A percentile compares a stretch with the other conserved stretches of the same genome.
Conservation (phyloP, 2,888 invertebrate species). For the Dascillus cervinus region DNA sequence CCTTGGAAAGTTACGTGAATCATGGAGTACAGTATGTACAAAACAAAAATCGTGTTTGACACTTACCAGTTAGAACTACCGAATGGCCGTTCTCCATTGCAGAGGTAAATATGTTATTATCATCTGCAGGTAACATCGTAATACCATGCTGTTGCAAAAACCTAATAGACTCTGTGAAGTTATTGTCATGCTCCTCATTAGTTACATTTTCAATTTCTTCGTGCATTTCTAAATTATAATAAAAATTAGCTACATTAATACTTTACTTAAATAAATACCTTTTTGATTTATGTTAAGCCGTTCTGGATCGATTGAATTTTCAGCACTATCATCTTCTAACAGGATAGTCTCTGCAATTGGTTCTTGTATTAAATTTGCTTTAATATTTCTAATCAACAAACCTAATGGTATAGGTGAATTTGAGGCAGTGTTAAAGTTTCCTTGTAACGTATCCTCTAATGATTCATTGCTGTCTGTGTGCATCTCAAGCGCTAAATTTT, state of each 20-base stretch:
- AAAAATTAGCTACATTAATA: no score
- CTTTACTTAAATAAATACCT: constrained; percentile 13
- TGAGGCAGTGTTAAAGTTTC: no score
- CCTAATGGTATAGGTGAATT: constrained; percentile 18
- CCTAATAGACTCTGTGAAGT: constrained; percentile 46
- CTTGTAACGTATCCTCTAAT: no score
- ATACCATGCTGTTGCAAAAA: constrained; percentile 80
- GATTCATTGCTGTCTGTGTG: no score
- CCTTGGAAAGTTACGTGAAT: no score
- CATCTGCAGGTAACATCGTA: constrained; percentile 75
- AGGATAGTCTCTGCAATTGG: constrained; percentile 15
- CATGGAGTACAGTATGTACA: neutral
- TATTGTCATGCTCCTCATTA: constrained; percentile 6
- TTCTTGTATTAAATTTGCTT: neutral
- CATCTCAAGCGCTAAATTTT: constrained; percentile 27
- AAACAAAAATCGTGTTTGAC: neutral
- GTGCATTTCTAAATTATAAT: neutral
- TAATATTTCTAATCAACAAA: constrained; percentile 4
- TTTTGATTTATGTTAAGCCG: constrained; percentile 10
- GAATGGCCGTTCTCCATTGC: constrained; percentile 82
- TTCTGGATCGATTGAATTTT: constrained; percentile 18
- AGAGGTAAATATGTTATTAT: constrained; percentile 63
- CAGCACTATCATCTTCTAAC: constrained; percentile 19
- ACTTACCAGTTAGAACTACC: constrained; percentile 70
- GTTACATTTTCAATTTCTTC: neutral